Base-by-base conservation (phyloP, 2,888 invertebrate species). In the Lithophane ornitopus region DNA sequence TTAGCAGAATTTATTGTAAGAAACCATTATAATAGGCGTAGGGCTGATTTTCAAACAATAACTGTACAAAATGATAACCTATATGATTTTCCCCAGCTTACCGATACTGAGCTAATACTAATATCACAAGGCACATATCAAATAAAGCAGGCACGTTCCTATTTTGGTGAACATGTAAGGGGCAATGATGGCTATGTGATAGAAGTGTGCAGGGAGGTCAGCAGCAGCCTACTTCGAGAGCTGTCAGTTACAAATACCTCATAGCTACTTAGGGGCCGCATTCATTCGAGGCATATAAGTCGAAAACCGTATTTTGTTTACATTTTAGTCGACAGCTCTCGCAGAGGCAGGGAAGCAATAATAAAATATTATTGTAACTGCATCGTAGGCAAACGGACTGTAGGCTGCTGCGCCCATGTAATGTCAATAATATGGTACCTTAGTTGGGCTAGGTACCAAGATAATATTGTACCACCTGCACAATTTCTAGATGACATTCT, bases 201-300 rank as follows among this genome's bases (percentile, higher is more conserved):
- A 65, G 56, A 73, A 68, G 46, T 68, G 46, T 73, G 72, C 58
- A 73, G 58, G 58, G 69, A 73, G 39, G 58, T 73, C 54, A 56
- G 3, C 65, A 56, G 34, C 14, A 52, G 44, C 56, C 56, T 72
- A 28, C 44, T 56, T 34, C n/a, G 72, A 72, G 65, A 72, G 65
- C 65, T 65, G 54, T 39, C 54, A 3, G 61, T 16, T 46, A 0
- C 46, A 16, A 16, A 46, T 46, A 16, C 46, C 44, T 14, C 44
- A 44, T 44, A 14, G 44, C 44, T 44, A 44, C 44, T 44, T 14
- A 44, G 44, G 44, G 44, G 44, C 44, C 44, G 44, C 44, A 44
- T 44, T 44, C 44, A 44, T 14, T 46, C 46, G 1, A 46, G 46
- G 16, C 46, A 46, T 46, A 46, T 16, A 46, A 46, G 46, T 46